Percentiles rank a stretch among this genome's conserved stretches.
Evolutionary conservation across 2,113 vertebrate species (phyloP).

Genomic region (Thamnophis sirtalis): DNA sequence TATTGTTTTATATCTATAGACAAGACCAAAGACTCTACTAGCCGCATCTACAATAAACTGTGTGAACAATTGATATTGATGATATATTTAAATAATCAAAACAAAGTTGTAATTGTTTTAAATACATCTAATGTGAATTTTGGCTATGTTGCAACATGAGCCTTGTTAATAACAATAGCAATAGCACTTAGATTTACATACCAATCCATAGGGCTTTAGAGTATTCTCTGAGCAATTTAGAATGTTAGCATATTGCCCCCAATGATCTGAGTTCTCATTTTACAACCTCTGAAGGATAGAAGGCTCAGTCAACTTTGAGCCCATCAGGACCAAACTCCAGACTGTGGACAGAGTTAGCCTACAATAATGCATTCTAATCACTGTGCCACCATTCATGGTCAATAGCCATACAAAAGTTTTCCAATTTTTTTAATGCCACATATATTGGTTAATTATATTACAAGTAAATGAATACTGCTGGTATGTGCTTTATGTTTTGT

Average conservation of each 20-base stretch:
- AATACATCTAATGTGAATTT: background rate
- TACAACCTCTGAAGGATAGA: background rate
- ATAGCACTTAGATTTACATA: background rate
- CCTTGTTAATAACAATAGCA: background rate
- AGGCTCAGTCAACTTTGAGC: background rate
- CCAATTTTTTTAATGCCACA: background rate
- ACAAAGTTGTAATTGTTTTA: background rate
- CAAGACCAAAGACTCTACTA: background rate
- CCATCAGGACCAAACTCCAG: background rate
- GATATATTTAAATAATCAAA: background rate
- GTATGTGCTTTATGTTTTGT: background rate
- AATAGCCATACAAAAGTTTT: background rate
- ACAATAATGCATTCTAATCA: background rate
- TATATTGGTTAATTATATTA: background rate
- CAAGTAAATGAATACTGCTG: background rate
- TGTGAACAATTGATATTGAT: background rate
- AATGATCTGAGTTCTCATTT: background rate
- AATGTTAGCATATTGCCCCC: background rate
- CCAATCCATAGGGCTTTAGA: background rate
- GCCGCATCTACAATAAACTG: background rate
- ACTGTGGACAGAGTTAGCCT: background rate
- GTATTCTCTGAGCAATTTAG: background rate
- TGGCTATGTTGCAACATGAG: background rate
- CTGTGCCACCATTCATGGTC: background rate
- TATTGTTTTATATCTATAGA: background rate